These are phyloP conservation scores for Pluvialis apricaria DNA, from an alignment of 2,113 vertebrate species.

Conservation along the genomic window DNA sequence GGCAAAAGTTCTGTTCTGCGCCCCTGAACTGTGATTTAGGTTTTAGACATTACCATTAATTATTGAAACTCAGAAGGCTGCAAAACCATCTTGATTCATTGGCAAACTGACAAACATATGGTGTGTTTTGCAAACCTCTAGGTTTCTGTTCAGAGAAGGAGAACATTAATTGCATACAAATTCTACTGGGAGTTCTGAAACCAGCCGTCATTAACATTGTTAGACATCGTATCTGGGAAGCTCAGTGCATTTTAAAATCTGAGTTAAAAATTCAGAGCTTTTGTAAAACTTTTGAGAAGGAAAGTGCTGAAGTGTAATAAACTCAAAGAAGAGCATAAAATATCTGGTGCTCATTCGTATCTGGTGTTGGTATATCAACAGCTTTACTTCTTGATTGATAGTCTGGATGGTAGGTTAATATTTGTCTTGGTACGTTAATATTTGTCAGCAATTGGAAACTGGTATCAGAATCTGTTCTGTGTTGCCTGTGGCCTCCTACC, in stretches of 20 bases:
- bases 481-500: neutral
- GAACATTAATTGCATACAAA: slow-evolving; percentile 77
- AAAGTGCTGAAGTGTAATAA: slow-evolving; percentile 5
- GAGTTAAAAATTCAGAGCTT: slow-evolving; percentile 54
- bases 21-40: slow-evolving; percentile 73
- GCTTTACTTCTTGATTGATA: slow-evolving; percentile 38
- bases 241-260: slow-evolving; percentile 54
- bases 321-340: neutral
- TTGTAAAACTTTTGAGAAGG: slow-evolving; percentile 20
- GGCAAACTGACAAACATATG: slow-evolving; percentile 85
- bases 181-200: slow-evolving; percentile 72
- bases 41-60: slow-evolving; percentile 83
- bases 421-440: slow-evolving; percentile 31
- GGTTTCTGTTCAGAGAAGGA: slow-evolving; percentile 75
- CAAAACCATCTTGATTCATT: slow-evolving; percentile 83
- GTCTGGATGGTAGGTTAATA: slow-evolving; percentile 4
- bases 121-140: slow-evolving; percentile 77
- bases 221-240: slow-evolving; percentile 58
- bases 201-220: slow-evolving; percentile 68
- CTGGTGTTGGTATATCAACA: neutral
- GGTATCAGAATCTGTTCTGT: slow-evolving; percentile 30
- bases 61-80: slow-evolving; percentile 80
- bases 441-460: slow-evolving; percentile 19
- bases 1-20: slow-evolving; percentile 60
- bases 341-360: neutral